A percentile compares a stretch with the other conserved stretches of the same genome.
phyloP scores from a whole-genome alignment of 1,140 invertebrate genomes.

The Hyposmocoma kahamanoa region DNA sequence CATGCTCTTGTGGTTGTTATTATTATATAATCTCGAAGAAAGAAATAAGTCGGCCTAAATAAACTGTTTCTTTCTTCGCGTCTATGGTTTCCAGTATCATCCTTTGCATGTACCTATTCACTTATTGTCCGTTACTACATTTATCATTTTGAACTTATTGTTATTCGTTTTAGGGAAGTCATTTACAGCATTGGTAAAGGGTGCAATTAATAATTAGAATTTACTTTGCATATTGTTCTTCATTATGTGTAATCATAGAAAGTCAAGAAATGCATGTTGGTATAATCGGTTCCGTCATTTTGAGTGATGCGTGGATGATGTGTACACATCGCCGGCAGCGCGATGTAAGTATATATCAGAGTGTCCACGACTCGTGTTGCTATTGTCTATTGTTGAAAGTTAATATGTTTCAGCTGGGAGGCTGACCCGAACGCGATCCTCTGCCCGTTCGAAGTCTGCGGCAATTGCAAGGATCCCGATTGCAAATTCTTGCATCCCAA shows the following conservation, averaged over 20 bases:
- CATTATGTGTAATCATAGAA: constrained; percentile 24
- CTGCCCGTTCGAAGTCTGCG: constrained; percentile 67
- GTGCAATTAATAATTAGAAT: no score
- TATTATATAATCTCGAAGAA: no score
- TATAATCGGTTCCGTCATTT: constrained; percentile 14
- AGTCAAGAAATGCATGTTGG: constrained; percentile 22
- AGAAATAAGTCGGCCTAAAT: no score
- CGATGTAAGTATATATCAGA: constrained; percentile 57
- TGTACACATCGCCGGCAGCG: constrained; percentile 43
- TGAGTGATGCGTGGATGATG: constrained; percentile 44
- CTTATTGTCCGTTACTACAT: no score
- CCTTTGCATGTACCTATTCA: no score
- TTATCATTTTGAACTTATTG: no score
- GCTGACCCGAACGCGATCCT: constrained; percentile 64
- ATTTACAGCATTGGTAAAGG: no score
- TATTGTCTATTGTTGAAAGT: constrained; percentile 21
- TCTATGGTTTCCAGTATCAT: no score
- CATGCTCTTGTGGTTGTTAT: no score
- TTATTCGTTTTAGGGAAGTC: no score
- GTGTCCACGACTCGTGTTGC: constrained; percentile 23
- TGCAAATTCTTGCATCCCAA: constrained; percentile 69
- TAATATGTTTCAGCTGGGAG: constrained; percentile 59
- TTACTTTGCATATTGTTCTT: background rate
- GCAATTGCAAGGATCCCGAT: constrained; percentile 65
- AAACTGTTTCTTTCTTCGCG: no score